Base-by-base conservation (phyloP, 1,140 invertebrate species). In the Anastrepha obliqua region DNA sequence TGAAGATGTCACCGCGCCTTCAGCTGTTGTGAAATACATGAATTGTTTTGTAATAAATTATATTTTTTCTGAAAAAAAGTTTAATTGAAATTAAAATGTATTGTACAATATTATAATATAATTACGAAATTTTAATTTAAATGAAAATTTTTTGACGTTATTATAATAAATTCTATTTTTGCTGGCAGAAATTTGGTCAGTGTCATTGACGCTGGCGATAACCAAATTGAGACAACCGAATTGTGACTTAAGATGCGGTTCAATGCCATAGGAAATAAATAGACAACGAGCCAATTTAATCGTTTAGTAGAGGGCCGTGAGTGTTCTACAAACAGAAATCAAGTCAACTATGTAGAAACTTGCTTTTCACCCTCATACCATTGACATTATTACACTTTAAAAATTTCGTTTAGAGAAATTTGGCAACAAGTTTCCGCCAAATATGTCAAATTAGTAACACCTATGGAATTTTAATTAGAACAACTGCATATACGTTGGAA, bases 221-320 rank as follows among this genome's bases (percentile, higher is more conserved):
- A 74, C 42, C 39, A 74, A 44, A 47, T 2, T 29, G 29, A 29
- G 29, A 29, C 29, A 74, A 74, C 42, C 39, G 44, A 44, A 47
- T 2, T 74, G 67, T 17, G 13, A 42, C 42, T 44, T 74, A 74
- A 74, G 39, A 9, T 74, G 13, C 42, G 39, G 67, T 44, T 47
- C 67, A 74, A 47, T 74, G 44, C 13, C 67, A 74, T 74, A 44
- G 67, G 44, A 47, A 74, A 74, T 42, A 74, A 74, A 47, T 15
- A 44, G 13, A 6, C 29, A 29, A 39, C 39, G 29, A 55, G 6
- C 20, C 39, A 67, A 67, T 67, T 67, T 39, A 67, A 55, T 67
- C 13, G 62, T 8, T 20, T 64, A 11, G 29, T 42, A 44, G 42
- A 17, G 42, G 15, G 3, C 39, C 44, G 0, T 74, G 15, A 44